Conservation (phyloP, 2,888 invertebrate species). For the Stenodera caucasica region DNA sequence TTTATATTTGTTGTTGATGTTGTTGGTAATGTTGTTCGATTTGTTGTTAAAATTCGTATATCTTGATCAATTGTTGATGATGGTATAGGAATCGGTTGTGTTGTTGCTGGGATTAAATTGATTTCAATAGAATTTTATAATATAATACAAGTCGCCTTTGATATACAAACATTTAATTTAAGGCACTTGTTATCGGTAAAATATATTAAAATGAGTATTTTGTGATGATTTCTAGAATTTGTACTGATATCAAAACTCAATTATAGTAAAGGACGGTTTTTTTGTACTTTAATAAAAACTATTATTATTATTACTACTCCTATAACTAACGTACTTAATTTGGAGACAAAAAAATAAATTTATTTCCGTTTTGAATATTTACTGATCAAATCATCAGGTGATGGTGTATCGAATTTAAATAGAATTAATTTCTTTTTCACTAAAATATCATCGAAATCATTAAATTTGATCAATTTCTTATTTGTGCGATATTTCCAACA, state of each 20-base stretch:
- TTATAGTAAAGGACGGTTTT: too few relatives aligned
- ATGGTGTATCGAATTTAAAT: constrained; percentile 64
- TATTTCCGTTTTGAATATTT: constrained; percentile 44
- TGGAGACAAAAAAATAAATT: background rate
- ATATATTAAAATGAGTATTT: too few relatives aligned
- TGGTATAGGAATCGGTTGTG: constrained; percentile 21
- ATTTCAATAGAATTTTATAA: background rate
- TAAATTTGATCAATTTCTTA: constrained; percentile 20
- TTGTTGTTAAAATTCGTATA: background rate
- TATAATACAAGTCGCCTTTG: background rate
- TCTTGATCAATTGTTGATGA: background rate
- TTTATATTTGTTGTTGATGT: constrained; percentile 53
- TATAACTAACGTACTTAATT: background rate
- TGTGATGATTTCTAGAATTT: too few relatives aligned
- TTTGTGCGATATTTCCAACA: constrained; percentile 45
- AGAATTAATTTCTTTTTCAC: constrained; percentile 36
- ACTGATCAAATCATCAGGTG: constrained; percentile 64
- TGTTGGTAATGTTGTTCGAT: background rate
- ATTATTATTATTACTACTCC: too few relatives aligned
- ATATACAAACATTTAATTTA: background rate
- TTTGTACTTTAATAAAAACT: too few relatives aligned
- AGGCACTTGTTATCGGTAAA: background rate
- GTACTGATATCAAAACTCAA: too few relatives aligned
- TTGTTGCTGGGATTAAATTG: constrained; percentile 13
- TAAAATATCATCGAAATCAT: constrained; percentile 15